phyloP scores from a whole-genome alignment of 2,113 vertebrate genomes.

The Camelus bactrianus region DNA sequence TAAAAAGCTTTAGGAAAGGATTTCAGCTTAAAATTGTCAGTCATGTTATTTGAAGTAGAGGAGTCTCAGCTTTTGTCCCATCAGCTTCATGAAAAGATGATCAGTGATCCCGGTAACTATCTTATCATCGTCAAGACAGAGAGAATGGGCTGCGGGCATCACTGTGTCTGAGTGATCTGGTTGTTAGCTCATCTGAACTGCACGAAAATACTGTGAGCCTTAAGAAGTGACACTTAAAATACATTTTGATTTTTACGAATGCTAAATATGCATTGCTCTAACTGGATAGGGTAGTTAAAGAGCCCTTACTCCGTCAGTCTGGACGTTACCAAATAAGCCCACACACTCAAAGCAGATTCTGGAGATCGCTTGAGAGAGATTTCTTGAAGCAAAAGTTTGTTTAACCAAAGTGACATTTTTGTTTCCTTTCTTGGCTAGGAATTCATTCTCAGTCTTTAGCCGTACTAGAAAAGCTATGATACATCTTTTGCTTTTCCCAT shows the following conservation, averaged over 20 bases:
- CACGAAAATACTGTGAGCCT: neutral
- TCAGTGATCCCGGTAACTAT: neutral
- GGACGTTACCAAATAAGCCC: neutral
- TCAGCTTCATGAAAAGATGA: neutral
- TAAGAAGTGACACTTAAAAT: neutral
- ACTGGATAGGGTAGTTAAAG: neutral
- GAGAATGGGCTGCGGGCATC: neutral
- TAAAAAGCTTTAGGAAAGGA: neutral
- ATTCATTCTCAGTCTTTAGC: neutral
- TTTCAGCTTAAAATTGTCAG: neutral
- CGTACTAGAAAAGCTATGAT: neutral
- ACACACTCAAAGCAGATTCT: neutral
- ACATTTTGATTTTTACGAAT: slow-evolving; percentile 17
- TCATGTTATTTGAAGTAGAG: neutral
- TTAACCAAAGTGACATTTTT: neutral
- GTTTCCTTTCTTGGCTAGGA: neutral
- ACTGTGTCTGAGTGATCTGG: neutral
- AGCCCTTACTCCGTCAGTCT: neutral
- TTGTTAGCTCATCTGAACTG: neutral
- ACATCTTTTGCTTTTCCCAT: neutral
- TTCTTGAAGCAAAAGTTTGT: neutral
- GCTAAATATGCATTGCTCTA: neutral
- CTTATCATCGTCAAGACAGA: neutral
- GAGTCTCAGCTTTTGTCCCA: neutral
- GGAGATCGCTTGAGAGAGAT: neutral